Evolutionary conservation across 2,888 invertebrate species (phyloP), one percentile per base, ranked within the genome.

Genomic region (Conops quadrifasciatus): DNA sequence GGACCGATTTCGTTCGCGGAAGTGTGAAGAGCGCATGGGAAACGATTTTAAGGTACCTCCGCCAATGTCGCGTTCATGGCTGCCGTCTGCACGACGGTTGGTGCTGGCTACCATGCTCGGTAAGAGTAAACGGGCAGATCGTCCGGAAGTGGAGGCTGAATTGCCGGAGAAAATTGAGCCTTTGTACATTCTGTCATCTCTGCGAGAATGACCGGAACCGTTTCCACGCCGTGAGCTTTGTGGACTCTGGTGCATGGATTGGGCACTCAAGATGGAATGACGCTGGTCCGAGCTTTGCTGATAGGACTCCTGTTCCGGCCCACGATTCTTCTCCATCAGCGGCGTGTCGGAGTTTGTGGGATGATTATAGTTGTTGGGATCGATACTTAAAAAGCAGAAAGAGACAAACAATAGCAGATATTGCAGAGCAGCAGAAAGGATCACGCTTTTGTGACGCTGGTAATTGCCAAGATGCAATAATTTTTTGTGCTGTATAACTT

Each of bases 1-100:
- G 0, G 80, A 81, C 1, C 84, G 82, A 76, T 84, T 84, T 47
- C 84, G 75, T 77, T 85, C 84, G 15, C 84, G 79, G 68, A 84
- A 84, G 68, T 83, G 81, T 3, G 85, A 84, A 72, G 81, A 78
- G 21, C 80, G 77, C 51, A 78, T 70, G 1, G 83, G 80, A 72
- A 80, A 79, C 9, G 78, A 73, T 45, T 77, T 78, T 21, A 79
- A 76, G 26, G 79, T 72, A n/a, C 79, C 79, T 21, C 51, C 67
- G 26, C 67, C 66, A 4, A 5, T 70, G 28, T 65, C 70, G 13
- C 45, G 60, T 28, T 72, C 75, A 21, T 21, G 15, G 1, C 43
- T 16, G 7, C 71, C 53, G 21, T 58, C 47, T 26, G 13, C 19
- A 13, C 49, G 60, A 21, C 56, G 28, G 16, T 58, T 67, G 45